phyloP scores from a whole-genome alignment of 1,140 invertebrate species.

The Gonioctena quinquepunctata region DNA sequence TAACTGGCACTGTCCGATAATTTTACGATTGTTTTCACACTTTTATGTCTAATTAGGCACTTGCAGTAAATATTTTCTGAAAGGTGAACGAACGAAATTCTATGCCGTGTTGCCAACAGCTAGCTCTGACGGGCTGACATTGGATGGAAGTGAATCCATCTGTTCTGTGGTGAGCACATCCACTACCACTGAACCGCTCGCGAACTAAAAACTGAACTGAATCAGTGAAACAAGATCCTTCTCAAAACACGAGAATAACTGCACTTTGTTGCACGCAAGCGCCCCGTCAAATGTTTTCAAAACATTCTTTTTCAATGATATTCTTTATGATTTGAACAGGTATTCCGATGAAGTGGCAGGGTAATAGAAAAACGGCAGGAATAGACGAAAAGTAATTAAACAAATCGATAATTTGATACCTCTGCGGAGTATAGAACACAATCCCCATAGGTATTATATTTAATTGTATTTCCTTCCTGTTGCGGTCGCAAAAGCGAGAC shows the following conservation, averaged over 20 bases:
- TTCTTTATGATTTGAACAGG: neutral
- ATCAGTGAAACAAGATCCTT: neutral
- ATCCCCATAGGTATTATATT: neutral
- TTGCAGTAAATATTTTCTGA: constrained; percentile 14
- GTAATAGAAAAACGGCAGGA: neutral
- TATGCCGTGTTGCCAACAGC: constrained; percentile 18
- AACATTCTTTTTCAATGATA: neutral
- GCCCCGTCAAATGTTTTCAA: neutral
- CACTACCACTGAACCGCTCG: neutral
- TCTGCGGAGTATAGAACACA: too few species aligned
- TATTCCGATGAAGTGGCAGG: too few species aligned
- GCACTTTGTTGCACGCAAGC: neutral
- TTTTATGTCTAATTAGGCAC: constrained; percentile 1
- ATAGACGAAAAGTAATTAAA: too few species aligned
- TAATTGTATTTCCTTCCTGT: neutral
- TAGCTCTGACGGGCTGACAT: neutral
- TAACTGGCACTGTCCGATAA: neutral
- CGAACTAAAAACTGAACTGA: neutral
- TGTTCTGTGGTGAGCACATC: neutral
- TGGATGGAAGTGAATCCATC: constrained; percentile 1
- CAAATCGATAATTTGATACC: too few species aligned
- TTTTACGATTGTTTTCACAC: constrained; percentile 2
- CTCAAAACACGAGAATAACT: constrained; percentile 5
- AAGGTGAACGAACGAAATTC: constrained; percentile 19
- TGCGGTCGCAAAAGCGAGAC: neutral